Conservation (phyloP, 2,888 invertebrate genomes). For the Drosophila macrospina region DNA sequence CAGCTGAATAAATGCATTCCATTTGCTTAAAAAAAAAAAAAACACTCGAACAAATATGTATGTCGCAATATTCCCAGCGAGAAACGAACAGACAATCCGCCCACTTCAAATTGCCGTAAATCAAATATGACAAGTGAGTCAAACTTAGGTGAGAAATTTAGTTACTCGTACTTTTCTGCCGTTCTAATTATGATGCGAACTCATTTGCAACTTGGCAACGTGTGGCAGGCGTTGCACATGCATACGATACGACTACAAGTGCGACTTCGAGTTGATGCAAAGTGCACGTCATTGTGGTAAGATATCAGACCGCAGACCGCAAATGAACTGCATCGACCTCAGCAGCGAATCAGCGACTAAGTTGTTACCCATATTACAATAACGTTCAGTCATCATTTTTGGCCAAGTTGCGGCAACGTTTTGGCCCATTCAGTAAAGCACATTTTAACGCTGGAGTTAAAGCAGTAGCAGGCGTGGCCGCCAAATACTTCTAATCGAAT, state of each 20-base stretch:
- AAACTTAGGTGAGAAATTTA: conserved; percentile 39
- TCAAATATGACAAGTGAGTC: conserved; percentile 36
- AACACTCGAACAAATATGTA: background rate
- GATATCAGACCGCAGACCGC: conserved; percentile 17
- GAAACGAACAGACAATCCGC: conserved; percentile 13
- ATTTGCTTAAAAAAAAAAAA: conserved; percentile 8
- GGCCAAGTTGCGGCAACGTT: conserved; percentile 27
- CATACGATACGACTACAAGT: conserved; percentile 5
- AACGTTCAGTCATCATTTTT: conserved; percentile 67
- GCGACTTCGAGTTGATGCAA: conserved; percentile 8
- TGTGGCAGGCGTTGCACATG: conserved; percentile 28
- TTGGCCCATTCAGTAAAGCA: conserved; percentile 15
- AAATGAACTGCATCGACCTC: conserved; percentile 24
- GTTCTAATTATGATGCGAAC: conserved; percentile 50
- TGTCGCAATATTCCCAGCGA: conserved; percentile 29
- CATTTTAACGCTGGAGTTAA: conserved; percentile 3
- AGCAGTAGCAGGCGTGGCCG: conserved; percentile 20
- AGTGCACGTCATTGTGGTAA: conserved; percentile 36
- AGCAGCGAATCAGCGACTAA: conserved; percentile 9
- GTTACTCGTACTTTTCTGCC: conserved; percentile 17
- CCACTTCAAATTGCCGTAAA: conserved; percentile 46
- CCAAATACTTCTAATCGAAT: conserved; percentile 5
- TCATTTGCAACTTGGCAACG: conserved; percentile 36
- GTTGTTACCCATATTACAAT: conserved; percentile 31
- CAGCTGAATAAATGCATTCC: conserved; percentile 27